Evolutionary conservation across 2,113 vertebrate species (phyloP).

Genomic region (Poeciliopsis turrubarensis): DNA sequence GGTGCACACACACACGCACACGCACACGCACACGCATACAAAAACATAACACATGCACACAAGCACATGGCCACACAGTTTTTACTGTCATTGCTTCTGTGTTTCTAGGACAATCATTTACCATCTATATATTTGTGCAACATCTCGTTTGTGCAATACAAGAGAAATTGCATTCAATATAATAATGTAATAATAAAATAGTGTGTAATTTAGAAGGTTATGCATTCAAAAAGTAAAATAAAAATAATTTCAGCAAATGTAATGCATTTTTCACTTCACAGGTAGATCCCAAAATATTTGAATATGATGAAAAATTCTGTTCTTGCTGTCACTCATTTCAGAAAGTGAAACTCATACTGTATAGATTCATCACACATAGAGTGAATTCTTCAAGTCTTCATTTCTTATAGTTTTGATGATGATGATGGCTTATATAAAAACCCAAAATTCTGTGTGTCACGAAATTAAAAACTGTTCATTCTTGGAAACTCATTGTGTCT

Average conservation of each 20-base stretch:
- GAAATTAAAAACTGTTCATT: neutral
- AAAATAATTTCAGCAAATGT: neutral
- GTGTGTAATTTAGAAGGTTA: neutral
- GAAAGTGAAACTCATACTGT: neutral
- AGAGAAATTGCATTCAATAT: neutral
- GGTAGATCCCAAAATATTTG: neutral
- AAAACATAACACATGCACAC: constrained; percentile 39
- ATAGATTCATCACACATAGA: neutral
- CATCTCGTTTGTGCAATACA: constrained; percentile 6
- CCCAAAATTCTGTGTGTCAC: neutral
- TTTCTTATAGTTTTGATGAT: neutral
- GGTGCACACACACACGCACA: constrained; percentile 58
- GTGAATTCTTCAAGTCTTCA: neutral
- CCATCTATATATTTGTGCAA: constrained; percentile 7
- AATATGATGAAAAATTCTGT: neutral
- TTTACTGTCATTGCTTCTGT: constrained; percentile 47
- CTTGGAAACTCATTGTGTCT: neutral
- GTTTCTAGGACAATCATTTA: constrained; percentile 38
- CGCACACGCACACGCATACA: constrained; percentile 38
- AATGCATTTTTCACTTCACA: neutral
- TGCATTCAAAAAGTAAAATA: neutral
- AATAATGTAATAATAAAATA: neutral
- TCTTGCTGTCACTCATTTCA: too few relatives aligned
- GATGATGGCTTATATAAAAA: neutral
- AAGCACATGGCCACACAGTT: constrained; percentile 42